Evolutionary conservation across 2,797 vertebrate genomes (phyloP).

Genomic region (Hypotaenidia philippensis): DNA sequence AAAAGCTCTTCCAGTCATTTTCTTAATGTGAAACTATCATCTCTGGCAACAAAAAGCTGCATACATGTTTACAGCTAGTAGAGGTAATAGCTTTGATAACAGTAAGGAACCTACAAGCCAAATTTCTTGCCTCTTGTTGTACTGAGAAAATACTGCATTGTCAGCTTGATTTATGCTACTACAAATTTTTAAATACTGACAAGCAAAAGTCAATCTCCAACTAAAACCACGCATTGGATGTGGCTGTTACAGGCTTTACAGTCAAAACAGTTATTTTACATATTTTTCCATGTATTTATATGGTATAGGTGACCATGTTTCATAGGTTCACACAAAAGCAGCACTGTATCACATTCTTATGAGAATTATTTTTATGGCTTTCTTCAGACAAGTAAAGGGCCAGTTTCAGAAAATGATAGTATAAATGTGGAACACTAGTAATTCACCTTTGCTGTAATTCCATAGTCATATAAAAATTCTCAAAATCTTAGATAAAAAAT

Average conservation of each 20-base stretch:
- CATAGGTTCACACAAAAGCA: neutral
- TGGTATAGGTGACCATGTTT: neutral
- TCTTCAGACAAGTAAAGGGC: neutral
- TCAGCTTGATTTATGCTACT: neutral
- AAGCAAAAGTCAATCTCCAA: neutral
- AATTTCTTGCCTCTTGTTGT: neutral
- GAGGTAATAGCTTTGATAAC: neutral
- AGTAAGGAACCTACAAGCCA: neutral
- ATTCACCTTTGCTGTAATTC: neutral
- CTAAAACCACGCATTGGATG: neutral
- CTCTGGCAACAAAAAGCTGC: neutral
- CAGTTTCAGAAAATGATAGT: neutral
- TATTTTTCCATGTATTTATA: neutral
- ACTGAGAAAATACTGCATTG: neutral
- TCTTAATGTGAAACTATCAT: neutral
- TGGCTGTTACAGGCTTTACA: neutral
- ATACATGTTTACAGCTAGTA: neutral
- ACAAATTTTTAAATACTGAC: neutral
- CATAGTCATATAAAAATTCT: neutral
- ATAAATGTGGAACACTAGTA: neutral
- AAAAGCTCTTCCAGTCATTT: neutral
- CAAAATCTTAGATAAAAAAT: neutral
- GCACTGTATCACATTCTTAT: neutral
- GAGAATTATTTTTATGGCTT: neutral
- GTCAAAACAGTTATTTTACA: neutral